Evolutionary conservation across 1,140 invertebrate species (phyloP).

Genomic region (Agraylea sexmaculata): DNA sequence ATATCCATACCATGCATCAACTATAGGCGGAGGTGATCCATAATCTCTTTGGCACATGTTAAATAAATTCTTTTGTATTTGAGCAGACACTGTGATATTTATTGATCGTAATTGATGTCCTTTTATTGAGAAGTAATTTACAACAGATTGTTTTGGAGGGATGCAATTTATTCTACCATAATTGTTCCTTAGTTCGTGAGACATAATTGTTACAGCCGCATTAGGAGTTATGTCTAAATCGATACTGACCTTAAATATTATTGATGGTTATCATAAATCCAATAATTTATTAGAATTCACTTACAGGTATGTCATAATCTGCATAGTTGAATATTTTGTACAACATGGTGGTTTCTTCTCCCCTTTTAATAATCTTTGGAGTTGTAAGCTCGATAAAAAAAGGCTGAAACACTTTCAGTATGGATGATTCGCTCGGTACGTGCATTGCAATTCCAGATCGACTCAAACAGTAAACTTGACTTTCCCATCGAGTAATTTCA

Average conservation of each 20-base stretch:
- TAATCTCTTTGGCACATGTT: conserved; percentile 20
- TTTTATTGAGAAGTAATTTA: conserved; percentile 38
- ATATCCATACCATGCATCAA: neutral
- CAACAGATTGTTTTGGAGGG: conserved; percentile 17
- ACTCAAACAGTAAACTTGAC: conserved; percentile 16
- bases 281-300: conserved; percentile 16
- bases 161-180: conserved; percentile 10
- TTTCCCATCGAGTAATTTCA: conserved; percentile 19
- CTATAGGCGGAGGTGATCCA: no score
- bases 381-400: conserved; percentile 58
- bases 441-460: conserved; percentile 12
- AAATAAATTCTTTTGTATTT: conserved; percentile 28
- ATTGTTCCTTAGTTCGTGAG: conserved; percentile 3
- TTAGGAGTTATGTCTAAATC: conserved; percentile 14
- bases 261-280: neutral
- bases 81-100: conserved; percentile 44
- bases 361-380: conserved; percentile 55
- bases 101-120: conserved; percentile 41
- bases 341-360: conserved; percentile 52
- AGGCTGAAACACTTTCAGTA: conserved; percentile 52
- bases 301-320: conserved; percentile 44
- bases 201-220: conserved; percentile 11
- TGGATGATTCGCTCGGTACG: conserved; percentile 24
- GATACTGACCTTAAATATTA: conserved; percentile 10
- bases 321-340: conserved; percentile 62